Evolutionary conservation across 1,140 invertebrate genomes (phyloP), one percentile per base, ranked within the genome.

Genomic region (Spodoptera frugiperda): DNA sequence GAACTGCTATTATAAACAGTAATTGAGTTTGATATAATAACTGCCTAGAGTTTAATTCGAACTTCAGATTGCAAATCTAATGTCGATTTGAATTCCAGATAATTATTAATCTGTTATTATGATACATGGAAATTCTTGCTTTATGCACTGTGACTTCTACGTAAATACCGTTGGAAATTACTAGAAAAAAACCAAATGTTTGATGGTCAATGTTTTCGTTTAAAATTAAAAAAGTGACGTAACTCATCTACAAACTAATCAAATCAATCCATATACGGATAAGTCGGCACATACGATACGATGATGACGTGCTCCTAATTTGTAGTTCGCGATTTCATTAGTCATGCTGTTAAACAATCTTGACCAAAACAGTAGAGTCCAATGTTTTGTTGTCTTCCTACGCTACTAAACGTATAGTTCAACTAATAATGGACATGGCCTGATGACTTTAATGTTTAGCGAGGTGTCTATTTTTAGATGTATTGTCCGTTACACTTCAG

Each of bases 251-350:
- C 1, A 14, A 21, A 25, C 17, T 61, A 48, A 49, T 73, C 55
- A 48, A 25, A 49, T 14, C 15, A 11, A 9, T 30, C 55, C 55
- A 73, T 19, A 51, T 61, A 73, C 61, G 46, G 71, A 61, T 44
- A 73, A 59, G 44, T 12, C 15, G 11, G 49, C 19, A 46, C 46
- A 51, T 53, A 53, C 49, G 30, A 15, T 70, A 10, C 33, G 25
- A 17, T 46, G 17, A 59, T 73, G 71, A 73, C 71, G 55, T 17
- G 12, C 17, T 46, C 9, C 55, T 73, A 73, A 73, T 73, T 73
- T 61, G 71, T 49, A 44, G 70, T 61, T 61, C 55, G 55, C 30
- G 44, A 61, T 61, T 33, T 19, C 21, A 61, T 73, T 73, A 73
- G 68, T 71, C 68, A 71, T 46, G 68, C 10, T 71, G 17, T 12